Evolutionary conservation across 1,140 invertebrate genomes (phyloP), one percentile per base, ranked within the genome.

Genomic region (Pseudomyrmex cubaensis): DNA sequence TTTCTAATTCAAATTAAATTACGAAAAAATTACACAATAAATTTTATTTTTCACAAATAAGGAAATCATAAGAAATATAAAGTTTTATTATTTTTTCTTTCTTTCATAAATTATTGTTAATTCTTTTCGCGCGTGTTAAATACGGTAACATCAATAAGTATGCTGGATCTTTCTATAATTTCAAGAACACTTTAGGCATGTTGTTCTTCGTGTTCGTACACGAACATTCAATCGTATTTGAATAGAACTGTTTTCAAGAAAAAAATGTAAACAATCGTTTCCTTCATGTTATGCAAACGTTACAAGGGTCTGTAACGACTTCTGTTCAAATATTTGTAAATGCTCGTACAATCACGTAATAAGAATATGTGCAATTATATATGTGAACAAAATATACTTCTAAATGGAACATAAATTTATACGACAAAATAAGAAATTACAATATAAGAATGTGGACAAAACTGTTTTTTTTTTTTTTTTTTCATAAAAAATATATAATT

Each of bases 231-330:
- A 5, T 35, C 7, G 35, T 35, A 35, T 35, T 5, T 35, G 35
- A 35, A 35, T 35, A 15, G 48, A 35, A 63, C 48, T 35, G 4
- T 2, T 57, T 78, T 67, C n/a, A 12, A 15, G n/a, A 59, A 59
- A 77, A 59, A 80, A 80, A 80, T 80, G 76, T 80, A 70, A 80
- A 78, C 76, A 78, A 50, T 2, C 17, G 20, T 78, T 69, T 59
- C 20, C n/a, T 59, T 13, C 44, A 22, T 44, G 4, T 69, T 25
- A n/a, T 35, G 20, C 35, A 13, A 59, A 70, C 67, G 63, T 69
- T 20, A 69, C 12, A 13, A 50, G 20, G 17, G 2, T 56, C 4
- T 7, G n/a, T 9, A 22, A 67, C 5, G 12, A 46, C n/a, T 9
- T 66, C 25, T 12, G 61, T 56, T 56, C 8, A 22, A 66, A 70